Conservation (phyloP, 37 sponge, comb jelly and placozoan species). For the Diacarnus erythraeanus region DNA sequence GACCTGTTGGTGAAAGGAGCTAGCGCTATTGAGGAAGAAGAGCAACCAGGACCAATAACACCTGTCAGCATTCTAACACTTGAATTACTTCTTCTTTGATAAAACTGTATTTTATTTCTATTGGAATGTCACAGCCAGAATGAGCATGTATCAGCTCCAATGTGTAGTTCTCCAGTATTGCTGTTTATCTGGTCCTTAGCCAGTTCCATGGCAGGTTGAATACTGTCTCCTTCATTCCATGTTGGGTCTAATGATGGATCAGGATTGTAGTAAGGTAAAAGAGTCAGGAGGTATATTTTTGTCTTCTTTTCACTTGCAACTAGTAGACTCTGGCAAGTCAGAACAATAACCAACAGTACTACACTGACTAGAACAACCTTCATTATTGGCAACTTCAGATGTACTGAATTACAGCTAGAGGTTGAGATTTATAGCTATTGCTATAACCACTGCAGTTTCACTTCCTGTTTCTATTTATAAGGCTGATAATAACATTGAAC, state of each 20-base stretch:
- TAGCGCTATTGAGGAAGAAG: not conserved
- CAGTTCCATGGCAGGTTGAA: slow-evolving; percentile 14
- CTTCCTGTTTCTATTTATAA: too few relatives aligned
- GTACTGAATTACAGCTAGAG: too few relatives aligned
- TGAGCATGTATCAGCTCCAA: slow-evolving; percentile 21
- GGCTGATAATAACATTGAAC: too few relatives aligned
- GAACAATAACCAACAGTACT: too few relatives aligned
- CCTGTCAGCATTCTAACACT: not conserved
- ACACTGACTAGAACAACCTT: too few relatives aligned
- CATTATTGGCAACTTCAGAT: too few relatives aligned
- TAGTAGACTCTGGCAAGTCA: too few relatives aligned
- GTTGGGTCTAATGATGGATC: slow-evolving; percentile 5
- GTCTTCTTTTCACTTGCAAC: not conserved
- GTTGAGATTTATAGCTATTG: too few relatives aligned
- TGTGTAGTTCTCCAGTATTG: slow-evolving; percentile 9
- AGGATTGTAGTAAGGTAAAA: not conserved
- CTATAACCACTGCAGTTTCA: too few relatives aligned
- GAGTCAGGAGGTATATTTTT: not conserved
- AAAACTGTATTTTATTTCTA: not conserved
- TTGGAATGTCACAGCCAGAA: slow-evolving; percentile 12
- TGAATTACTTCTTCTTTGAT: not conserved
- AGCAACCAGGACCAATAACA: slow-evolving; percentile 35
- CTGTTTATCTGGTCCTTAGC: slow-evolving; percentile 18
- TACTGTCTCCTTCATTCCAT: slow-evolving; percentile 13
- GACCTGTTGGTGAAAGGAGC: not conserved